Evolutionary conservation across 2,113 vertebrate genomes (phyloP).

Genomic region (Lepidothrix coronata): DNA sequence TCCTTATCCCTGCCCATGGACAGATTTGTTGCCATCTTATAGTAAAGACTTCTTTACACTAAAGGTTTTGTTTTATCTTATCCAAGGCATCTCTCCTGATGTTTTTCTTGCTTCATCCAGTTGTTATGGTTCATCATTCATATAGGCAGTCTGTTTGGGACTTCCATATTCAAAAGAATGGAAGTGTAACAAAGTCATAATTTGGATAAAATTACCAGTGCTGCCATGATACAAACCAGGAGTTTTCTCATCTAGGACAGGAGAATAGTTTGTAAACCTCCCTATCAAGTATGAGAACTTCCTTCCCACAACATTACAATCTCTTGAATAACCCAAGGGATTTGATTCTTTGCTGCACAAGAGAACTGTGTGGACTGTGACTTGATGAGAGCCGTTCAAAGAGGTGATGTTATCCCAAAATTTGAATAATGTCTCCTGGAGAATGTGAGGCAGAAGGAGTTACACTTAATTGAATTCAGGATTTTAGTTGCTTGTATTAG

Average conservation of each 20-base stretch:
- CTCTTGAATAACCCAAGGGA: neutral
- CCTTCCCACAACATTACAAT: neutral
- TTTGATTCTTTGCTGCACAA: neutral
- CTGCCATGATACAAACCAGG: neutral
- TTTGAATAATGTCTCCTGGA: neutral
- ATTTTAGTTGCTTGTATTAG: constrained; percentile 29
- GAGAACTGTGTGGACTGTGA: neutral
- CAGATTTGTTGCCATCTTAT: neutral
- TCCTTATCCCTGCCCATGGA: neutral
- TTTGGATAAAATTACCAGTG: neutral
- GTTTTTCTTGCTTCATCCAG: neutral
- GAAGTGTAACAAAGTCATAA: neutral
- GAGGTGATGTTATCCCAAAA: neutral
- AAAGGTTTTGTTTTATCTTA: neutral
- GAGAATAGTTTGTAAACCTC: neutral
- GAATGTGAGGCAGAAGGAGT: neutral
- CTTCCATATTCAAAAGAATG: neutral
- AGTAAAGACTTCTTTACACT: neutral
- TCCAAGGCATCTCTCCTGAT: neutral
- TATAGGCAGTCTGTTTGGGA: neutral
- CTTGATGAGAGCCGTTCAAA: neutral
- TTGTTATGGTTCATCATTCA: neutral
- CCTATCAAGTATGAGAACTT: neutral
- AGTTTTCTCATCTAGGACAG: neutral
- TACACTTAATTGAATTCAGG: constrained; percentile 1